Evolutionary conservation across 2,797 vertebrate species (phyloP).

Genomic region (Florisuga fusca): DNA sequence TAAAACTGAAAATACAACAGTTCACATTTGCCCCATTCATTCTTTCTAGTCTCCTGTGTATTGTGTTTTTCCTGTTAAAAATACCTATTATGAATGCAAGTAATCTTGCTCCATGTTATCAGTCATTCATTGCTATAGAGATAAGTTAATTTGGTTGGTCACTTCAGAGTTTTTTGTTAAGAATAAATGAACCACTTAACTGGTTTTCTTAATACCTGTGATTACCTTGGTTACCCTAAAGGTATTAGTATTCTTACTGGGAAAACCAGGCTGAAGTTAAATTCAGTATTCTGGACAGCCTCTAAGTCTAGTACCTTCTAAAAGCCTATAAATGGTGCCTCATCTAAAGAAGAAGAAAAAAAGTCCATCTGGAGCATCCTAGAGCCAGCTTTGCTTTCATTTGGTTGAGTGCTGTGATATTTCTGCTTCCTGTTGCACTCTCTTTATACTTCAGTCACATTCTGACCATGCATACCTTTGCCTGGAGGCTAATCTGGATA

Average conservation of each 20-base stretch:
- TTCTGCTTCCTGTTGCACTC: not conserved
- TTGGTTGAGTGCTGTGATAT: not conserved
- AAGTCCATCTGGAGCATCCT: not conserved
- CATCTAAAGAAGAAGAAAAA: not conserved
- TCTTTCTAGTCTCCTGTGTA: not conserved
- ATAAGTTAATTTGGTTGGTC: slow-evolving; percentile 11
- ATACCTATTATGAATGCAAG: not conserved
- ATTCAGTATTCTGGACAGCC: not conserved
- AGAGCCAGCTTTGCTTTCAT: not conserved
- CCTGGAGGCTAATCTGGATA: not conserved
- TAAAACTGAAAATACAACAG: not conserved
- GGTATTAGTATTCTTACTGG: not conserved
- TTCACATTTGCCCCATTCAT: not conserved
- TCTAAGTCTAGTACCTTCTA: not conserved
- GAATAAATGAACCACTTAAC: not conserved
- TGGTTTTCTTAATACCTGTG: not conserved
- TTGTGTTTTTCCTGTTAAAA: not conserved
- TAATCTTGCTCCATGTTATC: not conserved
- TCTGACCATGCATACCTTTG: not conserved
- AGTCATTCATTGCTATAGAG: not conserved
- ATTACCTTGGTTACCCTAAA: not conserved
- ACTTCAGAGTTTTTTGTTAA: slow-evolving; percentile 7
- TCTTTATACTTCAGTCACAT: not conserved
- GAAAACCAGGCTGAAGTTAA: not conserved
- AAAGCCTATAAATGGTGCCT: not conserved